Evolutionary conservation across 1,140 invertebrate genomes (phyloP).

Genomic region (Drosophila tani): DNA sequence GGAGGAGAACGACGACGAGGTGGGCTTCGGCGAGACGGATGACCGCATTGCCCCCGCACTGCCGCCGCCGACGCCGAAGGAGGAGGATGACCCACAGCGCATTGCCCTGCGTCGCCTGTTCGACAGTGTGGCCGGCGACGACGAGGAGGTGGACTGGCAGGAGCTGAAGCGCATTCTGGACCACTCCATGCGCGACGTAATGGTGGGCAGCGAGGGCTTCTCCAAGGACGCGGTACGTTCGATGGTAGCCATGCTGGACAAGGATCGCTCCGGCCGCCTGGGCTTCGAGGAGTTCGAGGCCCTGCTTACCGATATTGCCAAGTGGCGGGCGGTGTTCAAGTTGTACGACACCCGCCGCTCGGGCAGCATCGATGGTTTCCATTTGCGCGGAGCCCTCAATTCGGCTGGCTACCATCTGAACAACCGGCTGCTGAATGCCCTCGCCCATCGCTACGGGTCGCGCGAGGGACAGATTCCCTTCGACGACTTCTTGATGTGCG

Average conservation of each 20-base stretch:
- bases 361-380: conserved; percentile 93
- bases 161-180: conserved; percentile 97
- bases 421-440: conserved; percentile 93
- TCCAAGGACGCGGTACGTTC: conserved; percentile 96
- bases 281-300: conserved; percentile 97
- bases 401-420: conserved; percentile 96
- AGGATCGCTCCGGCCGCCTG: conserved; percentile 95
- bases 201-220: conserved; percentile 89
- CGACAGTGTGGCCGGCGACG: conserved; percentile 93
- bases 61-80: conserved; percentile 79
- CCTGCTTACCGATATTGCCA: conserved; percentile 94
- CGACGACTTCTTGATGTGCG: conserved; percentile 97
- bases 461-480: conserved; percentile 94
- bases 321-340: conserved; percentile 96
- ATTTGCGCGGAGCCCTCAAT: conserved; percentile 93
- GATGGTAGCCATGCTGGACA: conserved; percentile 98
- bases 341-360: conserved; percentile 93
- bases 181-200: conserved; percentile 92
- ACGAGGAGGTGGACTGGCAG: conserved; percentile 97
- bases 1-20: conserved; percentile 94
- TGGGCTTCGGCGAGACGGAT: conserved; percentile 91
- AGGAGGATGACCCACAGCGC: conserved; percentile 86
- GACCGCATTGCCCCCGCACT: conserved; percentile 84
- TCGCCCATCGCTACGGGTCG: conserved; percentile 95
- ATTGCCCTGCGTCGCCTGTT: conserved; percentile 92